Percentiles rank a stretch among this genome's conserved stretches.
These are phyloP conservation scores for Myotis lucifugus DNA, from an alignment of 2,113 vertebrate species.

Conservation along the genomic window DNA sequence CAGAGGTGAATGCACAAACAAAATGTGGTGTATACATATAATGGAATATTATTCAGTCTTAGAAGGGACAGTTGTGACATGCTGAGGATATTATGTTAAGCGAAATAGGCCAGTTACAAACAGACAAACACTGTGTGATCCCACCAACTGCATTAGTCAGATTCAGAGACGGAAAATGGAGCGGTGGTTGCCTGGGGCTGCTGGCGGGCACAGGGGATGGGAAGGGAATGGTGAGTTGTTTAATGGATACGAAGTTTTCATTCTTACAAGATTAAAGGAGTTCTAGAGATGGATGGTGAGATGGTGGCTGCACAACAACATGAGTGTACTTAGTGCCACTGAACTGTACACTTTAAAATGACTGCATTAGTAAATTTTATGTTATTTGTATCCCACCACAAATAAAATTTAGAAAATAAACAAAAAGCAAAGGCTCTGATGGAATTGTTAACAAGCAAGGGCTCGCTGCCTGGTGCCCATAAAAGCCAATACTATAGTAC, in stretches of 20 bases:
- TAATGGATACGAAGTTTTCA: not conserved
- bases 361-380: not conserved
- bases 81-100: not conserved
- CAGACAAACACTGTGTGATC: not conserved
- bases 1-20: not conserved
- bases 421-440: not conserved
- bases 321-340: not conserved
- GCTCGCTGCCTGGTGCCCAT: not conserved
- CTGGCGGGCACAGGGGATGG: not conserved
- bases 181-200: not conserved
- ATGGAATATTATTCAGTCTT: not conserved
- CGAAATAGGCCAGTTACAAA: not conserved
- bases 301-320: fast-evolving
- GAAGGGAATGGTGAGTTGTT: not conserved
- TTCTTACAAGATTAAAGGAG: not conserved
- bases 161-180: not conserved
- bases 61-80: not conserved
- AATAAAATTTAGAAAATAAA: not conserved
- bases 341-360: not conserved
- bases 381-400: not conserved
- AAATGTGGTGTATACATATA: not conserved
- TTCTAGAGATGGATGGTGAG: not conserved
- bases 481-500: not conserved
- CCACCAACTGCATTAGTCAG: not conserved
- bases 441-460: not conserved